phyloP scores from a whole-genome alignment of 2,113 vertebrate genomes.

The Ceuthmochares aereus region DNA sequence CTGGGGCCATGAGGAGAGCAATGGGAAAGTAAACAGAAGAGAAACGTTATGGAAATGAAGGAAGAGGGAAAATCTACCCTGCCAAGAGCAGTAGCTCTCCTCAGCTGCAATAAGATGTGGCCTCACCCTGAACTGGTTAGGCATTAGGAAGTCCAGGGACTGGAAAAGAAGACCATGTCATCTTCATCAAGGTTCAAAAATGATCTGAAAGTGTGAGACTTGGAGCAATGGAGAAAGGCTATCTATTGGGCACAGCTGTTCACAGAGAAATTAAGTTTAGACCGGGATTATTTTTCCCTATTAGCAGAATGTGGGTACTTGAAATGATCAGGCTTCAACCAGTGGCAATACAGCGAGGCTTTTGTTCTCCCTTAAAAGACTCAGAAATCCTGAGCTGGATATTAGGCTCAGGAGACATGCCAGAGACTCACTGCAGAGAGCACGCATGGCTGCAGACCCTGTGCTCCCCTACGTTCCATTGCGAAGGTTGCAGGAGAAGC shows the following conservation, averaged over 20 bases:
- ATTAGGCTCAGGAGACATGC: not conserved
- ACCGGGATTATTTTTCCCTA: not conserved
- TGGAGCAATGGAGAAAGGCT: not conserved
- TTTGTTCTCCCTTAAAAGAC: not conserved
- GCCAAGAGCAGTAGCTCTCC: slow-evolving; percentile 24
- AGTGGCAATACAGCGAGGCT: not conserved
- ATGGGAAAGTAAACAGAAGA: slow-evolving; percentile 57
- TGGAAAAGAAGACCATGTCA: not conserved
- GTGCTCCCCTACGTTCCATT: accelerated
- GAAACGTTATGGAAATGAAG: slow-evolving; percentile 60
- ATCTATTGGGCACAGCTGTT: accelerated
- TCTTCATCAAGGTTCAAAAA: not conserved
- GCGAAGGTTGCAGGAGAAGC: not conserved
- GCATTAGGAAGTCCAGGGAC: not conserved
- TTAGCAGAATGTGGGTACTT: not conserved
- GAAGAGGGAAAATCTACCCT: slow-evolving; percentile 28
- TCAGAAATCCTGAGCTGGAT: not conserved
- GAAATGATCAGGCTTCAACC: not conserved
- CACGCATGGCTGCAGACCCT: not conserved
- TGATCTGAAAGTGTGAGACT: not conserved
- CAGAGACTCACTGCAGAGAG: not conserved
- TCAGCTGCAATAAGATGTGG: not conserved
- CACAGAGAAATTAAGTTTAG: not conserved
- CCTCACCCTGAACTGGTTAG: not conserved
- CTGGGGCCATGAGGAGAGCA: slow-evolving; percentile 44